A percentile compares a stretch with the other conserved stretches of the same genome.
Conservation (phyloP, 2,797 vertebrate species). For the Crocodylus rhombifer region DNA sequence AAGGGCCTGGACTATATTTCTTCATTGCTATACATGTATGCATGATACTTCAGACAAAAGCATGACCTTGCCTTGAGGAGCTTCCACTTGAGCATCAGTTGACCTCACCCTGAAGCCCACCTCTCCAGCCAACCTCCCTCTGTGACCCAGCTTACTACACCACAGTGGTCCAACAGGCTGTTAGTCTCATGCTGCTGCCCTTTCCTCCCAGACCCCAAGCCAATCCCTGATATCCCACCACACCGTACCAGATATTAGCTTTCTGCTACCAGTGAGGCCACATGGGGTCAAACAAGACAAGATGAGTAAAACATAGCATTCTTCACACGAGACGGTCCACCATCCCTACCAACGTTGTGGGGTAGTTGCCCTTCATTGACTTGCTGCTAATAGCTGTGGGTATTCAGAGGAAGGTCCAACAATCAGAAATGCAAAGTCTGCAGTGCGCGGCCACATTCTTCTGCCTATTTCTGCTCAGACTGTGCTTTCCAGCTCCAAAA, state of each 20-base stretch:
- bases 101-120: neutral
- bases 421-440: neutral
- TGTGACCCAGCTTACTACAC: neutral
- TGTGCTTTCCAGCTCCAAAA: neutral
- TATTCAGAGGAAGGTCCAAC: constrained; percentile 10
- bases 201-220: neutral
- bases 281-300: neutral
- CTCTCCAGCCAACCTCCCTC: neutral
- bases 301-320: neutral
- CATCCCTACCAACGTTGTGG: neutral
- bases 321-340: neutral
- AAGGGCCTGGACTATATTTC: neutral
- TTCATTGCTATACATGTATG: neutral
- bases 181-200: neutral
- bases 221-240: neutral
- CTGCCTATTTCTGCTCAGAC: neutral
- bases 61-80: neutral
- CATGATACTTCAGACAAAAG: neutral
- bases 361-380: neutral
- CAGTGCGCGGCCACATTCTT: neutral
- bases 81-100: neutral
- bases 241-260: neutral
- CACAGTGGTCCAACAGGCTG: neutral
- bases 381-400: neutral
- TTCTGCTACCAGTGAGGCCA: neutral